A percentile compares a stretch with the other conserved stretches of the same genome.
phyloP scores from a whole-genome alignment of 2,113 vertebrate species.

The Proterorhinus semilunaris region DNA sequence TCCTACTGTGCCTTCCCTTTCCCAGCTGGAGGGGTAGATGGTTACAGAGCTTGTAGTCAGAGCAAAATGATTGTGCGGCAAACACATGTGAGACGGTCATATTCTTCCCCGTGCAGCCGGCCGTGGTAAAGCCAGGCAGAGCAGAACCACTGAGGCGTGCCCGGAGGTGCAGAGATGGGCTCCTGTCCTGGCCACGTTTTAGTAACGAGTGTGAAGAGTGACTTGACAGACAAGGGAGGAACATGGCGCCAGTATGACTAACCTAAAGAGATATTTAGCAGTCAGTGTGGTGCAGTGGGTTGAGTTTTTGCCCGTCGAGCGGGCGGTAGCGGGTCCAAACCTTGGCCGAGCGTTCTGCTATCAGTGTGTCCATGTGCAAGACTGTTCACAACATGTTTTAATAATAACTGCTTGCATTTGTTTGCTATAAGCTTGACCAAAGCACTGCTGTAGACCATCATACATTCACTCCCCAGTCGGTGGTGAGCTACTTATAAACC shows the following conservation, averaged over 20 bases:
- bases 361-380: too few relatives aligned
- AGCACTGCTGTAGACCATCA: too few relatives aligned
- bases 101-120: constrained; percentile 55
- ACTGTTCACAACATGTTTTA: too few relatives aligned
- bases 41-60: constrained; percentile 48
- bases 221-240: neutral
- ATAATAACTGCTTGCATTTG: too few relatives aligned
- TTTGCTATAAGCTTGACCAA: too few relatives aligned
- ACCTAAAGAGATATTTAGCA: neutral
- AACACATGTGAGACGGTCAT: constrained; percentile 55
- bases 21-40: constrained; percentile 57
- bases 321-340: too few relatives aligned
- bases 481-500: too few relatives aligned
- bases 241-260: neutral
- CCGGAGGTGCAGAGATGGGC: constrained; percentile 8
- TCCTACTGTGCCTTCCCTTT: neutral
- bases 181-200: constrained; percentile 20
- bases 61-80: constrained; percentile 61
- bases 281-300: too few relatives aligned
- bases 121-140: constrained; percentile 25
- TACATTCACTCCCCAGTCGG: too few relatives aligned
- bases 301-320: too few relatives aligned
- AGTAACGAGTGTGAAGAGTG: constrained; percentile 14
- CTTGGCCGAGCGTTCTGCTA: too few relatives aligned
- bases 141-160: constrained; percentile 21